Base-by-base conservation (phyloP, 2,888 invertebrate genomes). In the Eumerus sabulonum region DNA sequence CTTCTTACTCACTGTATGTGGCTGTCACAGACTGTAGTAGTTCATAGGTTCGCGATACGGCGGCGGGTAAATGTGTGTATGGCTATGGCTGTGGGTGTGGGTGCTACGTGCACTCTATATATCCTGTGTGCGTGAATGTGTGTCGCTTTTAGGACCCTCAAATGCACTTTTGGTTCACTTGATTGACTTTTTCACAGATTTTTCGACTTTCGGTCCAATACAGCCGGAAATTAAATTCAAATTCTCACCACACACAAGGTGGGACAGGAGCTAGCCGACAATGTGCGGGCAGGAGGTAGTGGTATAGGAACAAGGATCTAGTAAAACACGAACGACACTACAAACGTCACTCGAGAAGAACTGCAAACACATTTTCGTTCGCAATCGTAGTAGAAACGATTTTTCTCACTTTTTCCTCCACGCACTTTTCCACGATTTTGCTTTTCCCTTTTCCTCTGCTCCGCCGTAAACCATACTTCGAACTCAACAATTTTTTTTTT, bases 221-320 rank as follows among this genome's bases (percentile, higher is more conserved):
- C 27, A 27, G 27, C 27, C 27, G 27, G 27, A n/a, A n/a, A n/a
- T n/a, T n/a, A n/a, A n/a, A n/a, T 27, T 79, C 50, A 40, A 66
- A 76, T 62, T 62, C 54, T 81, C 76, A 81, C 70, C 81, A 81
- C 81, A 79, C 60, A 70, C 62, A 40, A 68, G 40, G 40, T 17
- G 18, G 60, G 53, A 44, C 40, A 13, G 18, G 11, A 27, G 27
- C 7, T 27, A 27, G 27, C 27, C 27, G 27, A 27, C 27, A 27
- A n/a, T n/a, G n/a, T n/a, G n/a, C n/a, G n/a, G n/a, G n/a, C n/a
- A n/a, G n/a, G n/a, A 27, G 27, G 27, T 27, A 7, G 27, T 27
- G 27, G 27, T 4, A 7, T 27, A 27, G 45, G 63, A 68, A 63
- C 51, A 63, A 73, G 77, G 73, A 77, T 73, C 73, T 73, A 70